Evolutionary conservation across 2,888 invertebrate species (phyloP).

Genomic region (Mactromeris polynyma): DNA sequence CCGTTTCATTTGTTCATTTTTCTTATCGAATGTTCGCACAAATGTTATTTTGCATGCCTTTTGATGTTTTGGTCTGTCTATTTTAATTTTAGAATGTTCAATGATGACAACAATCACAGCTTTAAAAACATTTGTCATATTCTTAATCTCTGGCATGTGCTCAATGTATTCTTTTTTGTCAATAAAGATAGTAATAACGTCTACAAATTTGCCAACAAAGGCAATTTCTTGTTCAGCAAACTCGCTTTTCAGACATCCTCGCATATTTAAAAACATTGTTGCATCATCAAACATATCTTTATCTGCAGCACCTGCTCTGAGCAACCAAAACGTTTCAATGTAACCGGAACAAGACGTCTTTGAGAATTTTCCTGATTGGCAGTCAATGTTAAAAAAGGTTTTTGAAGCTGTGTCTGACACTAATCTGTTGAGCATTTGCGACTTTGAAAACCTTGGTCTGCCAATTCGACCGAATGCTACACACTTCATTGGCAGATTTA

Average conservation of each 20-base stretch:
- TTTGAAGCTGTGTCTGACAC: background rate
- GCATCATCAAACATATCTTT: background rate
- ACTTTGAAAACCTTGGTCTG: background rate
- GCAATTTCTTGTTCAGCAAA: background rate
- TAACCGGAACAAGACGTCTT: background rate
- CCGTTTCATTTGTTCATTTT: too few species aligned
- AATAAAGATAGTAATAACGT: background rate
- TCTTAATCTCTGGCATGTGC: background rate
- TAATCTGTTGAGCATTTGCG: background rate
- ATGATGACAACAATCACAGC: background rate
- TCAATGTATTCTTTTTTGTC: background rate
- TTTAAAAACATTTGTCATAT: background rate
- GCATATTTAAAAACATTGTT: background rate
- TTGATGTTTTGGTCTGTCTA: too few species aligned
- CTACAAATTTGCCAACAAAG: background rate
- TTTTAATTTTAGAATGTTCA: background rate
- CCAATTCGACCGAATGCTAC: constrained; percentile 16
- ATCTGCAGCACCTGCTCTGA: background rate
- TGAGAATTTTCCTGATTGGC: background rate
- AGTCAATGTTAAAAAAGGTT: constrained; percentile 5
- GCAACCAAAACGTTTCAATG: constrained; percentile 29
- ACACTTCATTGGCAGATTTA: background rate
- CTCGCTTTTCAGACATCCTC: background rate
- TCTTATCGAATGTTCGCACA: too few species aligned
- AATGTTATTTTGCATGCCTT: too few species aligned